Percentiles rank a stretch among this genome's conserved stretches.
These are phyloP conservation scores for Halesus radiatus DNA, from an alignment of 1,140 invertebrate species.

Conservation along the genomic window DNA sequence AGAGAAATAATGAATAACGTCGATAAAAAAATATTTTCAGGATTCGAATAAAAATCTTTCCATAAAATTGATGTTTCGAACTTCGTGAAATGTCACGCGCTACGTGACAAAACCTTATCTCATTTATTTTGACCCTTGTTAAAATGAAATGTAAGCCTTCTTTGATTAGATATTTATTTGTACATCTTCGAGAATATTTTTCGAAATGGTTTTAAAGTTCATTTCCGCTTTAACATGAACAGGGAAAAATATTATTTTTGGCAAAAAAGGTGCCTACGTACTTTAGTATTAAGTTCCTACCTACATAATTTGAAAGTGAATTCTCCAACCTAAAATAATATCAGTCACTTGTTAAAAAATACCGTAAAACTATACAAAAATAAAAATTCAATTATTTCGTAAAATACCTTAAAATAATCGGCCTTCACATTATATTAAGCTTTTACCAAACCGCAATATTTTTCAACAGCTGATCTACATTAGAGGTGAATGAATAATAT, in stretches of 20 bases:
- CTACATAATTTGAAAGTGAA: too few species aligned
- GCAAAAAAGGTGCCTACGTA: too few species aligned
- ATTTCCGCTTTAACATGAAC: too few species aligned
- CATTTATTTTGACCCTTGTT: conserved; percentile 14
- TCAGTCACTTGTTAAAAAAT: neutral
- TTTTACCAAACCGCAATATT: conserved; percentile 12
- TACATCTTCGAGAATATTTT: neutral
- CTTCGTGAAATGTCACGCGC: conserved; percentile 11
- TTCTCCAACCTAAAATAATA: too few species aligned
- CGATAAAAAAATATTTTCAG: neutral
- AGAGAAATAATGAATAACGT: too few species aligned
- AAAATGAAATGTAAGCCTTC: conserved; percentile 14
- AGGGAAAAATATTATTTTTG: too few species aligned
- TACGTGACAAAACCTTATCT: conserved; percentile 33
- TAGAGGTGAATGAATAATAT: conserved; percentile 19
- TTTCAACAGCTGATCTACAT: conserved; percentile 22
- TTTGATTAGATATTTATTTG: conserved; percentile 12
- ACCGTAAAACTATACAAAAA: neutral
- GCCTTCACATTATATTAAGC: conserved; percentile 34
- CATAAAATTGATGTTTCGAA: neutral
- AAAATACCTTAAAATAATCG: conserved; percentile 6
- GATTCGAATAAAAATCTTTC: neutral
- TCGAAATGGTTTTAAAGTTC: too few species aligned
- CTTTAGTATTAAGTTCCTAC: too few species aligned
- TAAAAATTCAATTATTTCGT: conserved; percentile 11